A percentile compares a stretch with the other conserved stretches of the same genome.
Conservation (phyloP, 2,113 vertebrate species). For the Sinocyclocheilus rhinocerous region DNA sequence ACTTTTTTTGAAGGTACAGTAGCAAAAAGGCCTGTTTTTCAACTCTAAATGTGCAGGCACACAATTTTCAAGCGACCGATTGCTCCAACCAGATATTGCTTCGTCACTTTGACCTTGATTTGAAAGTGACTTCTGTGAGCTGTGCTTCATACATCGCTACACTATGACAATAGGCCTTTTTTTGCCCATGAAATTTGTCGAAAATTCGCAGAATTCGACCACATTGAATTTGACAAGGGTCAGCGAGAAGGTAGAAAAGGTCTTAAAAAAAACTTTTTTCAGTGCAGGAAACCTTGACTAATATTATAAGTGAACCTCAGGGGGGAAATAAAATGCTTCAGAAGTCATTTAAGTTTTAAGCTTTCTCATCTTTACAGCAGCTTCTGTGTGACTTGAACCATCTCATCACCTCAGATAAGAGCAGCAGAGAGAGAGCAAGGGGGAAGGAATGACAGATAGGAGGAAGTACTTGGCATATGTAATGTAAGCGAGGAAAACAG, state of each 20-base stretch:
- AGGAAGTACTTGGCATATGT: constrained; percentile 1
- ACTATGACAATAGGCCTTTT: not conserved
- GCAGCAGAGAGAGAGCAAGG: not conserved
- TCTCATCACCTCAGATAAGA: constrained; percentile 5
- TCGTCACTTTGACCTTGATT: not conserved
- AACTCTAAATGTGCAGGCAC: not conserved
- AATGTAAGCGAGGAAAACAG: not conserved
- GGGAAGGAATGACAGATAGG: not conserved
- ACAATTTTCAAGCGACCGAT: not conserved
- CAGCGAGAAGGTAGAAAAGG: not conserved
- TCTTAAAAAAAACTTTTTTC: not conserved
- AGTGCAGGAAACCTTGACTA: constrained; percentile 8
- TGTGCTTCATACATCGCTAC: not conserved
- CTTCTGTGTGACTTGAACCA: constrained; percentile 3
- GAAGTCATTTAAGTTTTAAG: not conserved
- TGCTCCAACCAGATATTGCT: too few species aligned
- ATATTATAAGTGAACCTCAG: constrained; percentile 3
- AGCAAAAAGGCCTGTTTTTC: not conserved
- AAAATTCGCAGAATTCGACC: not conserved
- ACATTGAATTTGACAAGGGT: not conserved
- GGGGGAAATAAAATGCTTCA: not conserved
- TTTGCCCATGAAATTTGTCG: not conserved
- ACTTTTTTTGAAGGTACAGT: not conserved
- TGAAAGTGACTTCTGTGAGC: not conserved
- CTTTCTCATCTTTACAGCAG: not conserved